Percentiles rank a stretch among this genome's conserved stretches.
phyloP scores from a whole-genome alignment of 1,140 invertebrate genomes.

The Meloidogyne floridensis region DNA sequence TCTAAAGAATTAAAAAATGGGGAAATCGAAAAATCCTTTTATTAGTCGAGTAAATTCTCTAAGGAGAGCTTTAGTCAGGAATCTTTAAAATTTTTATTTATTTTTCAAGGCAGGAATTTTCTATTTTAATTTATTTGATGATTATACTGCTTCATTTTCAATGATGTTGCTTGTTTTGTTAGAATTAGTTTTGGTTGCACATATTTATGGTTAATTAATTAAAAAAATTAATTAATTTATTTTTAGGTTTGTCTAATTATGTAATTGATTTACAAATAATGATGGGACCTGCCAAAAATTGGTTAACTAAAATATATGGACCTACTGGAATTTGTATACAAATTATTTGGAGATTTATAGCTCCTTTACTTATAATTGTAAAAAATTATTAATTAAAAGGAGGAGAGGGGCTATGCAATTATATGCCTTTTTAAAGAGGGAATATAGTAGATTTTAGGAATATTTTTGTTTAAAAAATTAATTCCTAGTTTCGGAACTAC shows the following conservation, averaged over 20 bases:
- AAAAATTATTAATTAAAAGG: neutral
- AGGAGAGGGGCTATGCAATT: neutral
- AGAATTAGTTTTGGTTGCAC: slow-evolving; percentile 43
- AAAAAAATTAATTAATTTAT: slow-evolving; percentile 8
- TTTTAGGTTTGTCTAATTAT: slow-evolving; percentile 37
- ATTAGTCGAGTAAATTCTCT: too few relatives aligned
- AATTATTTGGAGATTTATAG: slow-evolving; percentile 41
- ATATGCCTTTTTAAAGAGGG: too few relatives aligned
- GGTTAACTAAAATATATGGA: slow-evolving; percentile 37
- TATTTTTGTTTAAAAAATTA: too few relatives aligned
- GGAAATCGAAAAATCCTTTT: too few relatives aligned
- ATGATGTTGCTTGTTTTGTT: slow-evolving; percentile 45
- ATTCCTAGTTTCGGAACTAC: too few relatives aligned
- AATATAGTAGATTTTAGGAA: too few relatives aligned
- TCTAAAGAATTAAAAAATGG: too few relatives aligned
- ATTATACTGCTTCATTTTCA: slow-evolving; percentile 48
- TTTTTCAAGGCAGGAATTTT: slow-evolving; percentile 48
- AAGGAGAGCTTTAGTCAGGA: too few relatives aligned
- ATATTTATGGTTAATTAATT: slow-evolving; percentile 45
- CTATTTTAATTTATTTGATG: slow-evolving; percentile 52
- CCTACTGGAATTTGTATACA: slow-evolving; percentile 37
- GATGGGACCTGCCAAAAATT: slow-evolving; percentile 37
- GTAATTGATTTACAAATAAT: slow-evolving; percentile 34
- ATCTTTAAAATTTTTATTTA: neutral
- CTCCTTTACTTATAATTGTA: slow-evolving; percentile 32